Evolutionary conservation across 1,140 invertebrate species (phyloP).

Genomic region (Diachasmimorpha longicaudata): DNA sequence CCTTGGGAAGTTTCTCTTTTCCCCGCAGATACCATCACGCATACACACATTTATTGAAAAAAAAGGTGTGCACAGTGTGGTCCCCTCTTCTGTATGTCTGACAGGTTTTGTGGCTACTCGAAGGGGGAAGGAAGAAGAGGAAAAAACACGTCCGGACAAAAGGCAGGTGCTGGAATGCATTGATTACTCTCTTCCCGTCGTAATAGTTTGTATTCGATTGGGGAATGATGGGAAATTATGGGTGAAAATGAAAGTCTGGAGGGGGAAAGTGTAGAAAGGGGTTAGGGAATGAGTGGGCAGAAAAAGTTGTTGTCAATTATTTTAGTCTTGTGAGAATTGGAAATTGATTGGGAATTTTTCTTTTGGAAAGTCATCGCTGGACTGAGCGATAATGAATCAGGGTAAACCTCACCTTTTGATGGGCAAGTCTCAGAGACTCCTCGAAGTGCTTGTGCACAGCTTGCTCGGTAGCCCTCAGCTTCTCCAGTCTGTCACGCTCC

Average conservation of each 20-base stretch:
- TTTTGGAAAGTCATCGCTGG: neutral
- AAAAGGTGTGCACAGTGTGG: neutral
- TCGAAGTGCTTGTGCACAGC: constrained; percentile 90
- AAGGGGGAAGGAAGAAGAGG: neutral
- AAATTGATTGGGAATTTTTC: too few relatives aligned
- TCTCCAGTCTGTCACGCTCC: constrained; percentile 69
- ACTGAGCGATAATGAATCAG: constrained; percentile 33
- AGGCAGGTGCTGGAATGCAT: constrained; percentile 53
- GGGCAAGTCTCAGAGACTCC: constrained; percentile 81
- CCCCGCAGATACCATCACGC: neutral
- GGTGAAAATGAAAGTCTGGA: constrained; percentile 9
- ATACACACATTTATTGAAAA: neutral
- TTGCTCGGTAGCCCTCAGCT: constrained; percentile 71
- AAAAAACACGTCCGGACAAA: constrained; percentile 33
- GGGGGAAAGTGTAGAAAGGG: neutral
- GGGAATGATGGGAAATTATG: neutral
- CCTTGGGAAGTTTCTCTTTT: neutral
- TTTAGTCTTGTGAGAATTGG: too few relatives aligned
- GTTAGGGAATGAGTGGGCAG: neutral
- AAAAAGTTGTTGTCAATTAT: neutral
- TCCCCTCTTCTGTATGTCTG: constrained; percentile 29
- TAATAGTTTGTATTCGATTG: constrained; percentile 21
- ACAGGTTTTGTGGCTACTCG: constrained; percentile 17
- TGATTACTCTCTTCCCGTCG: constrained; percentile 34
- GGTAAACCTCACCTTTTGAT: constrained; percentile 75